These are phyloP conservation scores for Pogona vitticeps DNA, from an alignment of 2,113 vertebrate genomes.

Conservation along the genomic window DNA sequence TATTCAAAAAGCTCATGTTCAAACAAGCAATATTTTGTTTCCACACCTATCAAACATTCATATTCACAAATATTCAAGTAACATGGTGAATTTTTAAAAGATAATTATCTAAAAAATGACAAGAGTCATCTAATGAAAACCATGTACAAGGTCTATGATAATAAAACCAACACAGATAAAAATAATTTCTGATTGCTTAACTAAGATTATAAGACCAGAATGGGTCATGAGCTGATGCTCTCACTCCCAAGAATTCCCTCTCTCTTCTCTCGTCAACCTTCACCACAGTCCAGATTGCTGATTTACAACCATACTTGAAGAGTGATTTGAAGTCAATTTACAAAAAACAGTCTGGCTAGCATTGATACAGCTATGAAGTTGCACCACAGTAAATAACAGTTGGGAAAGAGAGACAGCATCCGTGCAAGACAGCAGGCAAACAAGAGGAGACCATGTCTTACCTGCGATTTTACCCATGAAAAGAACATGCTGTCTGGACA, in stretches of 20 bases:
- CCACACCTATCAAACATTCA: not conserved
- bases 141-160: not conserved
- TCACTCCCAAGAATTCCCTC: not conserved
- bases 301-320: not conserved
- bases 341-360: not conserved
- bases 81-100: not conserved
- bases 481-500: no score
- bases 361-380: not conserved
- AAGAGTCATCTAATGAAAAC: not conserved
- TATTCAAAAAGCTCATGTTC: conserved; percentile 11
- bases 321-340: not conserved
- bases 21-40: not conserved
- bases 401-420: not conserved
- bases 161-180: not conserved
- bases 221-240: not conserved
- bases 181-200: not conserved
- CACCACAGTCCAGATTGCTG: not conserved
- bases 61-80: not conserved
- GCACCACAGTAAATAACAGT: not conserved
- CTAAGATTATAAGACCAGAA: not conserved
- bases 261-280: not conserved
- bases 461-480: no score
- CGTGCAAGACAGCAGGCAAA: no score
- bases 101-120: not conserved
- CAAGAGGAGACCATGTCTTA: no score